Base-by-base conservation (phyloP, 2,797 vertebrate species). In the Gymnoscopelus braueri region DNA sequence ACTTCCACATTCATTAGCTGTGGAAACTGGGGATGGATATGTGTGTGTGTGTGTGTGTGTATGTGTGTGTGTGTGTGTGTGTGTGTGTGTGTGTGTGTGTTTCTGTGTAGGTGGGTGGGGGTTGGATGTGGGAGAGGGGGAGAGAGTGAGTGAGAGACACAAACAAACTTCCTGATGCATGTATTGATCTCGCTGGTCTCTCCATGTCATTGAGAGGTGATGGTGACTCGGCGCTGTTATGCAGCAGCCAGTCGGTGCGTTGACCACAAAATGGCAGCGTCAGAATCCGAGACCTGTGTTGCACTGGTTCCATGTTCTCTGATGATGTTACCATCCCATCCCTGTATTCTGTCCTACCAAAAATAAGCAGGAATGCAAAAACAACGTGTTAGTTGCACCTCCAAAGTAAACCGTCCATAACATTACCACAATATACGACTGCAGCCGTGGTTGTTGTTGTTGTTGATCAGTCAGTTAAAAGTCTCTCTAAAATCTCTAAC, bases 1-100 rank as follows among this genome's bases (percentile, higher is more conserved):
- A 12, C 65, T 75, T 76, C 76, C 71, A 69, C 82, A 73, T 81
- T 82, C 75, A 81, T 84, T 85, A 73, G 47, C 15, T 72, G 2
- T 24, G 23, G 49, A 44, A n/a, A 47, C 32, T 3, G 12, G 2
- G 19, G 9, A 12, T 56, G 15, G 12, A 6, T 57, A 24, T 32
- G 55, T 32, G 55, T 39, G 35, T 8, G 35, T 39, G 35, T 7
- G 35, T 35, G 35, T 7, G 35, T 35, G 35, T 7, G 35, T 35
- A 3, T 7, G 35, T 35, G 35, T 7, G 35, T 35, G 35, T 61
- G 66, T 60, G 66, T 47, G 57, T n/a, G 48, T 67, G 15, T 65
- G 35, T 74, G 54, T 24, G 12, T 69, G n/a, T 65, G 35, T 71
- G 54, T 24, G 13, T 47, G 64, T 59, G 63, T 61, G 74, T 15